Evolutionary conservation across 2,113 vertebrate species (phyloP).

Genomic region (Malaclemys terrapin): DNA sequence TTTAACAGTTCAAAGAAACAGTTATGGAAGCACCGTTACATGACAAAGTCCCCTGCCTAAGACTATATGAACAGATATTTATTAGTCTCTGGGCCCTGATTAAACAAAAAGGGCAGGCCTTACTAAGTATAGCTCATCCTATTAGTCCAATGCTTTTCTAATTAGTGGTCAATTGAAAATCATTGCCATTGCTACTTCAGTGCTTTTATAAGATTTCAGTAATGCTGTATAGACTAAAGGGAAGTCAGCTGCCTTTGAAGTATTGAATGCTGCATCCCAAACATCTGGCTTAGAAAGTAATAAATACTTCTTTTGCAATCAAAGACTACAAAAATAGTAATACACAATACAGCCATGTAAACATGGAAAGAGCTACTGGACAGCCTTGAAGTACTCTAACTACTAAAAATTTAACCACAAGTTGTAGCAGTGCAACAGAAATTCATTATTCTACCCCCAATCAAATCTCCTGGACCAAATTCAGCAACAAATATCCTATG

Average conservation of each 20-base stretch:
- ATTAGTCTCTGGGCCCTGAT: background rate
- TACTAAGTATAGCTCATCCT: conserved; percentile 57
- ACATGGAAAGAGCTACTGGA: background rate
- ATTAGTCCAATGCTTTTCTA: conserved; percentile 45
- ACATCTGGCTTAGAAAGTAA: background rate
- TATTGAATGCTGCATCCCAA: fast-evolving
- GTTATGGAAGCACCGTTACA: background rate
- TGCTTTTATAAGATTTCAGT: background rate
- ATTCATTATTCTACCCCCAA: background rate
- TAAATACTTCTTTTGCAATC: fast-evolving
- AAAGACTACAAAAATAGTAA: background rate
- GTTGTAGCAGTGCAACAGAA: background rate
- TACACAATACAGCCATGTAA: background rate
- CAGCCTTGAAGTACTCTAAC: fast-evolving
- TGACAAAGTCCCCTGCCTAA: background rate
- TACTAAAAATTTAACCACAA: background rate
- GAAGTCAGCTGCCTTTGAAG: background rate
- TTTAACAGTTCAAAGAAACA: background rate
- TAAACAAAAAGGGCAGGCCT: conserved; percentile 26
- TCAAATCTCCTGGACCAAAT: background rate
- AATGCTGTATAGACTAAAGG: background rate
- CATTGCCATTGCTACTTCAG: background rate
- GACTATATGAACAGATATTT: background rate
- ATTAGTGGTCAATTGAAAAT: conserved; percentile 48
- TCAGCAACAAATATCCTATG: background rate